Evolutionary conservation across 2,797 vertebrate genomes (phyloP).

Genomic region (Adelosebastes latens): DNA sequence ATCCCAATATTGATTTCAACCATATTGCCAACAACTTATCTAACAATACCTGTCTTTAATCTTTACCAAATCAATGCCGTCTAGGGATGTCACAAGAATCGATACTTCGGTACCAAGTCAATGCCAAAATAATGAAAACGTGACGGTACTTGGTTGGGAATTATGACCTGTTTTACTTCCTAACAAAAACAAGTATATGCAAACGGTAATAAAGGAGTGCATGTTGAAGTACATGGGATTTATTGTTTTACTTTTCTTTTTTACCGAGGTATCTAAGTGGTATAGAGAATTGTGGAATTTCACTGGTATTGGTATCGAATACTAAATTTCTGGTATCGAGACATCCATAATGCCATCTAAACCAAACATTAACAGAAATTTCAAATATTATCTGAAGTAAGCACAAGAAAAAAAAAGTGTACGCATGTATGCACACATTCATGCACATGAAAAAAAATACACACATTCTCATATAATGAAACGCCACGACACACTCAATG

Average conservation of each 20-base stretch:
- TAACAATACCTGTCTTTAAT: not conserved
- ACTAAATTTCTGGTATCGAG: too few species aligned
- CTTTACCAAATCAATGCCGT: not conserved
- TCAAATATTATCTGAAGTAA: not conserved
- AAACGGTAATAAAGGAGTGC: too few species aligned
- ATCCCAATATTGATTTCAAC: not conserved
- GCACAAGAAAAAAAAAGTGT: too few species aligned
- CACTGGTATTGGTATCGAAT: accelerated
- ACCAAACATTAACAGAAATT: not conserved
- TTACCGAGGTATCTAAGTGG: too few species aligned
- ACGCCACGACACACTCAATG: not conserved
- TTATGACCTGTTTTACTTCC: accelerated
- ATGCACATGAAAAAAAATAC: not conserved
- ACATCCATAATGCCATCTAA: accelerated
- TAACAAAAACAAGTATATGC: too few species aligned
- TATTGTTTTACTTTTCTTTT: too few species aligned
- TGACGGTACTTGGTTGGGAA: accelerated
- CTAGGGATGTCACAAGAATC: too few species aligned
- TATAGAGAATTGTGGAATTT: too few species aligned
- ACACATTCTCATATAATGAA: not conserved
- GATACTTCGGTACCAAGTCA: too few species aligned
- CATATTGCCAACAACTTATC: not conserved
- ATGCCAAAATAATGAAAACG: too few species aligned
- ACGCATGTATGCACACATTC: too few species aligned
- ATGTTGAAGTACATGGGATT: too few species aligned